Percentiles rank a stretch among this genome's conserved stretches.
Conservation (phyloP, 2,888 invertebrate species). For the Rhimphoctona megacephalus region DNA sequence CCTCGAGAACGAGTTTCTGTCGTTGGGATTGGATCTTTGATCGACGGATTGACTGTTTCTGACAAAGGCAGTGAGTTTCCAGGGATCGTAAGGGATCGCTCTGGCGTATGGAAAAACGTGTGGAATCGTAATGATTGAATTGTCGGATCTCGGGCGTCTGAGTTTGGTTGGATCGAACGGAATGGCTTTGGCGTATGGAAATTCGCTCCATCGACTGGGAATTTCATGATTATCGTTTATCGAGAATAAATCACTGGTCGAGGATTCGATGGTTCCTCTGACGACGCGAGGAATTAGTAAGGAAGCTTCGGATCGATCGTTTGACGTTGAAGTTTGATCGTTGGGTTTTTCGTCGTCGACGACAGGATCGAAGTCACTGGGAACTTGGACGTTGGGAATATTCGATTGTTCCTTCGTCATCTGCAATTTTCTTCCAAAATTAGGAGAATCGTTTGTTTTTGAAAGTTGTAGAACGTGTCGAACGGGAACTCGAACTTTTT, state of each 20-base stretch:
- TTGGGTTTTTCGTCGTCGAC: background rate
- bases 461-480: conserved; percentile 9
- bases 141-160: conserved; percentile 16
- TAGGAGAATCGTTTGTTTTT: background rate
- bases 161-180: conserved; percentile 64
- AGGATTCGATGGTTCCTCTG: conserved; percentile 3
- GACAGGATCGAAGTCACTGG: background rate
- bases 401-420: background rate
- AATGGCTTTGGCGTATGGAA: conserved; percentile 64
- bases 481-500: conserved; percentile 21
- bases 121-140: background rate
- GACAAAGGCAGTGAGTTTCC: conserved; percentile 38
- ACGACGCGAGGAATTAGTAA: background rate
- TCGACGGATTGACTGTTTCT: background rate
- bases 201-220: conserved; percentile 50
- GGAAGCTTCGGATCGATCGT: background rate
- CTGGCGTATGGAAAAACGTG: conserved; percentile 48
- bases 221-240: conserved; percentile 17
- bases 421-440: background rate
- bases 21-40: background rate
- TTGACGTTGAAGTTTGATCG: background rate
- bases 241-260: background rate
- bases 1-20: background rate
- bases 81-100: conserved; percentile 53
- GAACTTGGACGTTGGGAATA: background rate